Evolutionary conservation across 2,113 vertebrate species (phyloP).

Genomic region (Lamprologus lemairii): DNA sequence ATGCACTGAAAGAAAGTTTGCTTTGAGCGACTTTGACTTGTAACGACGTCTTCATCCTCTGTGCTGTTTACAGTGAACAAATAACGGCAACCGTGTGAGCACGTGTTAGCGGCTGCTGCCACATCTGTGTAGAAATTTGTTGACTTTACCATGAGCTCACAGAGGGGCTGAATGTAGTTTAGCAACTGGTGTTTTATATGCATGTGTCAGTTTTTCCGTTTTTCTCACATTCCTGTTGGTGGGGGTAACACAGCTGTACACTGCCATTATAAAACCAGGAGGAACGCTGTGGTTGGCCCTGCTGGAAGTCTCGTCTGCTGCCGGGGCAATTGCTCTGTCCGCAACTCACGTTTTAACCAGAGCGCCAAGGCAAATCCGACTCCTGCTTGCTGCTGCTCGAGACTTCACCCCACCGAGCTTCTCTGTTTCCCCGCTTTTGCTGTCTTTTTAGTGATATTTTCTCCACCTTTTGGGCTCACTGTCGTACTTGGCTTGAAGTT

Average conservation of each 20-base stretch:
- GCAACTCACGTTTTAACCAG: constrained; percentile 23
- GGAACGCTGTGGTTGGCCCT: constrained; percentile 43
- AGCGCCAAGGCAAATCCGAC: constrained; percentile 8
- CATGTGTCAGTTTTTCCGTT: constrained; percentile 54
- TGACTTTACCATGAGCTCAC: constrained; percentile 17
- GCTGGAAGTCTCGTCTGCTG: constrained; percentile 42
- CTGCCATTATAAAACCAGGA: constrained; percentile 49
- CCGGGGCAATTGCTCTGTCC: constrained; percentile 3
- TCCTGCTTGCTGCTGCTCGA: not conserved
- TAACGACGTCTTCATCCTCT: not conserved
- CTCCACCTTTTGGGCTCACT: not conserved
- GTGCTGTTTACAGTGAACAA: not conserved
- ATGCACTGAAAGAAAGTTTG: not conserved
- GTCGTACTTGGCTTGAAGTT: not conserved
- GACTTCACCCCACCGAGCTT: not conserved
- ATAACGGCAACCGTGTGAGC: not conserved
- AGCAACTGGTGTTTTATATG: not conserved
- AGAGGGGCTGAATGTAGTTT: constrained; percentile 1
- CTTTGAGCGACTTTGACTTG: not conserved
- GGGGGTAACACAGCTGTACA: constrained; percentile 38
- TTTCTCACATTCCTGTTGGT: constrained; percentile 50
- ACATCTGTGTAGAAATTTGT: constrained; percentile 18
- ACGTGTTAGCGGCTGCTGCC: not conserved
- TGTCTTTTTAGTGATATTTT: not conserved
- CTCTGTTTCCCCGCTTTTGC: not conserved